phyloP scores from a whole-genome alignment of 2,797 vertebrate genomes.

The Allobates femoralis region DNA sequence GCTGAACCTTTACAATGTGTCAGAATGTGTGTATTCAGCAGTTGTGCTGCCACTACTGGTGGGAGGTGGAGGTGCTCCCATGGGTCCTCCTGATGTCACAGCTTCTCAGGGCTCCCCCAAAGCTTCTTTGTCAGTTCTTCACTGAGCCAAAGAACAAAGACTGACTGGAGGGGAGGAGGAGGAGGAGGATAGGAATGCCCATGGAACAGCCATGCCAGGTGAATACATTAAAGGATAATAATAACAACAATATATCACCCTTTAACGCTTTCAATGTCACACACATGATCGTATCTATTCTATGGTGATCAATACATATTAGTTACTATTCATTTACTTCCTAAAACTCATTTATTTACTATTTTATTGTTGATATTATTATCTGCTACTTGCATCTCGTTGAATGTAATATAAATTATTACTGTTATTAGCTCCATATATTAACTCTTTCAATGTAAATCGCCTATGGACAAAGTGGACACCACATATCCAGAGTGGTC shows the following conservation, averaged over 20 bases:
- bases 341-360: neutral
- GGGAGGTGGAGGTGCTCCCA: conserved; percentile 30
- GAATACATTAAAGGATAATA: neutral
- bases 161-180: neutral
- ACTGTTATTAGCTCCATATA: neutral
- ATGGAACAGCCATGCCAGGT: conserved; percentile 44
- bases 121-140: conserved; percentile 44
- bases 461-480: neutral
- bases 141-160: conserved; percentile 49
- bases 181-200: neutral
- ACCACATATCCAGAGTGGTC: neutral
- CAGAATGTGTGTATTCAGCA: conserved; percentile 43
- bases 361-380: neutral
- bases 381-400: neutral
- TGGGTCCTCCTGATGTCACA: conserved; percentile 42
- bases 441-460: neutral
- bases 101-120: conserved; percentile 18
- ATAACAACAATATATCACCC: too few species aligned
- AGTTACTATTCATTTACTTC: neutral
- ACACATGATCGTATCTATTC: neutral
- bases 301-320: neutral
- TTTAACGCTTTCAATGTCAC: neutral
- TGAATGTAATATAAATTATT: neutral
- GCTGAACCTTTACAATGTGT: neutral
- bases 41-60: neutral